phyloP scores from a whole-genome alignment of 2,113 vertebrate genomes.

The Bujurquina vittata region DNA sequence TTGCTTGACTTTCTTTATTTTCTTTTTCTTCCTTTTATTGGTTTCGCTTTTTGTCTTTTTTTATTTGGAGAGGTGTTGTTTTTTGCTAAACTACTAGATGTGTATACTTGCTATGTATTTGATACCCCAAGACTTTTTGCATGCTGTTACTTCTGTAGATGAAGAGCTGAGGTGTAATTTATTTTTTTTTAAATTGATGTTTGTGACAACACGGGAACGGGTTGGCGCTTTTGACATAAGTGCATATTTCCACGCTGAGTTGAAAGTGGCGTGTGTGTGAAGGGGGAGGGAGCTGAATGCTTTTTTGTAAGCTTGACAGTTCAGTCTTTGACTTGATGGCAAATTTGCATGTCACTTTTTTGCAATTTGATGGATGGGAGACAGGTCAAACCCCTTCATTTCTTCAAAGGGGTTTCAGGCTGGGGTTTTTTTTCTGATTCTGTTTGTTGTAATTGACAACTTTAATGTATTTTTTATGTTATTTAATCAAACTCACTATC shows the following conservation, averaged over 20 bases:
- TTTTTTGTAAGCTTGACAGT: constrained; percentile 25
- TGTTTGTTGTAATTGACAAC: constrained; percentile 46
- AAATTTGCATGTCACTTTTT: constrained; percentile 41
- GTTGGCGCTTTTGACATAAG: constrained; percentile 49
- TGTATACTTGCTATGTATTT: constrained; percentile 81
- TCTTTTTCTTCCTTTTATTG: constrained; percentile 13
- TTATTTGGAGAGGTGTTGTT: constrained; percentile 68
- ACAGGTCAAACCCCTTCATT: constrained; percentile 41
- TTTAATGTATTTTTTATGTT: constrained; percentile 20
- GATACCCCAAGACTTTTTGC: constrained; percentile 79
- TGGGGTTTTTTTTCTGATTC: constrained; percentile 6
- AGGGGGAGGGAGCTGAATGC: not conserved
- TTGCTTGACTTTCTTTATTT: constrained; percentile 36
- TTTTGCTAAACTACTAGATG: constrained; percentile 73
- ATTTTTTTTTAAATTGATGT: constrained; percentile 32
- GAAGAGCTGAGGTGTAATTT: constrained; percentile 66
- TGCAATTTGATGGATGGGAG: constrained; percentile 22
- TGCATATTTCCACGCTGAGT: constrained; percentile 41
- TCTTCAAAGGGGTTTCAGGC: constrained; percentile 39
- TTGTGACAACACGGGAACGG: constrained; percentile 52
- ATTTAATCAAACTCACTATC: constrained; percentile 45
- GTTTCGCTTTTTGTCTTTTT: constrained; percentile 1
- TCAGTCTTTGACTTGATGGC: constrained; percentile 25
- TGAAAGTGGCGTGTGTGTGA: constrained; percentile 36
- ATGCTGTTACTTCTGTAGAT: constrained; percentile 75